phyloP scores from a whole-genome alignment of 1,140 invertebrate genomes.

The Calosoma granatense region DNA sequence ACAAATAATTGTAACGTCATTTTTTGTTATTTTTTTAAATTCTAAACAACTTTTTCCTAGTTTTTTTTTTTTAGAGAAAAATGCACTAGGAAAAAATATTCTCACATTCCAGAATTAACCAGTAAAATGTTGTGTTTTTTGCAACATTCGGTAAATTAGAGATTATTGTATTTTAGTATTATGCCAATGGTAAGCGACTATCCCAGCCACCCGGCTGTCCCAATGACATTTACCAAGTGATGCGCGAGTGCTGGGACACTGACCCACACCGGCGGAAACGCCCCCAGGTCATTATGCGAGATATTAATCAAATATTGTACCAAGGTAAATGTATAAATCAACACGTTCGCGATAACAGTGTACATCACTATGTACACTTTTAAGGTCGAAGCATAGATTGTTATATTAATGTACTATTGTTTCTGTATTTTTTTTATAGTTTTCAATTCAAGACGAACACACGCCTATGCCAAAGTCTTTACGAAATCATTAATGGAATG shows the following conservation, averaged over 20 bases:
- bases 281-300: slow-evolving; percentile 71
- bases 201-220: slow-evolving; percentile 67
- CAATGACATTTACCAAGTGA: slow-evolving; percentile 68
- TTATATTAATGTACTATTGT: too few species aligned
- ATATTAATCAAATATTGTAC: slow-evolving; percentile 70
- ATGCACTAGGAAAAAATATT: too few species aligned
- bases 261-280: slow-evolving; percentile 58
- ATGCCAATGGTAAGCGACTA: slow-evolving; percentile 61
- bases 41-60: too few species aligned
- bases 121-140: too few species aligned
- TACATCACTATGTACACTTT: too few species aligned
- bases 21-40: too few species aligned
- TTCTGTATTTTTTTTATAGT: slow-evolving; percentile 37
- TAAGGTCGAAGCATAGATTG: too few species aligned
- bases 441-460: slow-evolving; percentile 47
- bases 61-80: too few species aligned
- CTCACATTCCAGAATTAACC: too few species aligned
- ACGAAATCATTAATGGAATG: slow-evolving; percentile 14
- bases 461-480: slow-evolving; percentile 45
- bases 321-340: slow-evolving; percentile 41
- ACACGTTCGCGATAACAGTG: not conserved
- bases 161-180: slow-evolving; percentile 41
- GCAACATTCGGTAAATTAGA: slow-evolving; percentile 15
- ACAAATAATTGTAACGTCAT: too few species aligned
- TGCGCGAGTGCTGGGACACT: slow-evolving; percentile 78